Conservation (phyloP, 2,888 invertebrate species). For the Perizoma flavofasciatum region DNA sequence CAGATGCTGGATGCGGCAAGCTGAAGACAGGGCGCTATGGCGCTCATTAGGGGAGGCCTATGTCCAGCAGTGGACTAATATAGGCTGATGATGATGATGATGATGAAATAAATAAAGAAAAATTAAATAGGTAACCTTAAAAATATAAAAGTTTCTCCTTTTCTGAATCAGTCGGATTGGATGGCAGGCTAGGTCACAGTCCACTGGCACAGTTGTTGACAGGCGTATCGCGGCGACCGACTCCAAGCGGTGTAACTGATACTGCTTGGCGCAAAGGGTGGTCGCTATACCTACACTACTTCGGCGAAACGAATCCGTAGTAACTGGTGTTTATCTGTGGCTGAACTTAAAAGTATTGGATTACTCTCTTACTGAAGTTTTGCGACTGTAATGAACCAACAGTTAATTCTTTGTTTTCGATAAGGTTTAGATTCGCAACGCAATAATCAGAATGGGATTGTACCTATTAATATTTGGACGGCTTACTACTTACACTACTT, state of each 20-base stretch:
- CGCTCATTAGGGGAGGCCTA: too few species aligned
- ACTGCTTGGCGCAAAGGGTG: constrained; percentile 53
- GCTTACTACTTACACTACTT: too few species aligned
- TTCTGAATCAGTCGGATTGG: background rate
- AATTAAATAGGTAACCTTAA: too few species aligned
- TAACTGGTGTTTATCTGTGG: constrained; percentile 15
- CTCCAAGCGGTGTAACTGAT: constrained; percentile 58
- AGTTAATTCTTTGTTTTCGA: background rate
- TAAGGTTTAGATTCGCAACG: too few species aligned
- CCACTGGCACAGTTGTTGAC: constrained; percentile 58
- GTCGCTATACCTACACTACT: constrained; percentile 57
- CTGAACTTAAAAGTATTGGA: constrained; percentile 16
- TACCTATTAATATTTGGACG: too few species aligned
- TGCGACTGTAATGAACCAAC: constrained; percentile 5
- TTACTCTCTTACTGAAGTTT: constrained; percentile 27
- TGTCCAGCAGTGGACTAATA: too few species aligned
- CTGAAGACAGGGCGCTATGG: too few species aligned
- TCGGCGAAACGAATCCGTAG: constrained; percentile 54
- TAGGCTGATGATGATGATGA: too few species aligned
- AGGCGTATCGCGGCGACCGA: constrained; percentile 46
- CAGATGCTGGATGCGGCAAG: too few species aligned
- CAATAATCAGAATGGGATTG: too few species aligned
- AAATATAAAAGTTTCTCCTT: too few species aligned
- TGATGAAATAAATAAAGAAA: too few species aligned
- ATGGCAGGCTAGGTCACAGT: constrained; percentile 50